These are phyloP conservation scores for Geopemphigus sp. DNA, from an alignment of 1,140 invertebrate genomes.

Conservation along the genomic window DNA sequence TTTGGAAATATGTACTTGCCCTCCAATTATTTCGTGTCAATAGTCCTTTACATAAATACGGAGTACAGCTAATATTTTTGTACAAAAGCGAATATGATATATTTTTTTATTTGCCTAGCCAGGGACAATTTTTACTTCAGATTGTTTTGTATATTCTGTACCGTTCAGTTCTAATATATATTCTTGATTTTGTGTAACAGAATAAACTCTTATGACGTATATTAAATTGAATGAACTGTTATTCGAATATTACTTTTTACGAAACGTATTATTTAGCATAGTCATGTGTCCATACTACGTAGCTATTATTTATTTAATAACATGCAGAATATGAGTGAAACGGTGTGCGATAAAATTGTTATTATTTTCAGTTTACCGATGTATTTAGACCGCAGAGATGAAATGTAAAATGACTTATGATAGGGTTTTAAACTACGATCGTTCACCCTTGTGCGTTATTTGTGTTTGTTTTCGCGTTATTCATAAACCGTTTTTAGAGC, in stretches of 20 bases:
- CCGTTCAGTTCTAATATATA: not conserved
- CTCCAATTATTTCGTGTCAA: not conserved
- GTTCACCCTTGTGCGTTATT: not conserved
- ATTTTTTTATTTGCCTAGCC: not conserved
- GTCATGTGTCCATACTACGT: not conserved
- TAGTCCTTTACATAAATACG: not conserved
- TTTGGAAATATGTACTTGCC: not conserved
- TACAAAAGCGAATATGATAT: not conserved
- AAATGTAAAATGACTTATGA: not conserved
- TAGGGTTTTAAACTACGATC: not conserved
- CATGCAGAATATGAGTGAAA: not conserved
- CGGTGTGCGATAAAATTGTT: slow-evolving; percentile 12
- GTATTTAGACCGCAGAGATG: not conserved
- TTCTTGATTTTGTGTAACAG: no score
- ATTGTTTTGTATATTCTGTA: not conserved
- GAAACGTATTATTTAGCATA: not conserved
- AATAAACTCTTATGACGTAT: no score
- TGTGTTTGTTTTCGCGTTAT: not conserved
- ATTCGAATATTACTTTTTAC: not conserved
- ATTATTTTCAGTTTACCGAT: not conserved
- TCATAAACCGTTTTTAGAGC: not conserved
- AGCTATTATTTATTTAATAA: not conserved
- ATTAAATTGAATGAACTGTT: no score
- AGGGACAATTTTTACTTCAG: not conserved
- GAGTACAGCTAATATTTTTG: not conserved